Evolutionary conservation across 2,888 invertebrate species (phyloP).

Genomic region (Drosophila suboccidentalis): DNA sequence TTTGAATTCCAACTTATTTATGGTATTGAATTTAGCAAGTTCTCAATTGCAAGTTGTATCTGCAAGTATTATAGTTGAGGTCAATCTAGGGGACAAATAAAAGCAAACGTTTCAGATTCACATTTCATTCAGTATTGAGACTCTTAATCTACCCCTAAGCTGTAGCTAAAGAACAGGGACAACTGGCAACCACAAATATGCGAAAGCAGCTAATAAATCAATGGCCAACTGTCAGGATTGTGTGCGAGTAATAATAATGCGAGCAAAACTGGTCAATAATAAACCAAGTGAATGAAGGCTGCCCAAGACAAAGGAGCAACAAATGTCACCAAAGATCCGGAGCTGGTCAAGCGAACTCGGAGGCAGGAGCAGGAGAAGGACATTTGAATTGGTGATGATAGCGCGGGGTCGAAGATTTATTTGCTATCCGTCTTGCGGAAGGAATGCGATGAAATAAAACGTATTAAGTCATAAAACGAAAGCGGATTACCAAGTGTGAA

Average conservation of each 20-base stretch:
- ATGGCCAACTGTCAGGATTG: constrained; percentile 83
- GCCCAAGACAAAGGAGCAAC: constrained; percentile 68
- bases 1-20: constrained; percentile 72
- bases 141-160: constrained; percentile 8
- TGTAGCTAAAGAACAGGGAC: background rate
- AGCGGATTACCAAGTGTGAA: constrained; percentile 82
- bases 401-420: constrained; percentile 68
- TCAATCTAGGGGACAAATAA: background rate
- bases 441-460: constrained; percentile 79
- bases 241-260: constrained; percentile 79
- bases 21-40: constrained; percentile 41
- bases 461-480: constrained; percentile 79
- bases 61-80: constrained; percentile 18
- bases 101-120: constrained; percentile 10
- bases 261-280: constrained; percentile 78
- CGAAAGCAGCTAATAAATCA: constrained; percentile 81
- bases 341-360: constrained; percentile 72
- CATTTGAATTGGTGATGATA: constrained; percentile 79
- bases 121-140: background rate
- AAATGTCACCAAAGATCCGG: constrained; percentile 71
- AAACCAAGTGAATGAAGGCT: constrained; percentile 53
- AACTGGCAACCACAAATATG: constrained; percentile 56
- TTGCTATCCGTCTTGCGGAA: constrained; percentile 35
- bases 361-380: constrained; percentile 39
- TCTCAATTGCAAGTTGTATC: constrained; percentile 15